Percentiles rank a stretch among this genome's conserved stretches.
These are phyloP conservation scores for Aphelenchoides fujianensis DNA, from an alignment of 1,140 invertebrate genomes.

Conservation along the genomic window DNA sequence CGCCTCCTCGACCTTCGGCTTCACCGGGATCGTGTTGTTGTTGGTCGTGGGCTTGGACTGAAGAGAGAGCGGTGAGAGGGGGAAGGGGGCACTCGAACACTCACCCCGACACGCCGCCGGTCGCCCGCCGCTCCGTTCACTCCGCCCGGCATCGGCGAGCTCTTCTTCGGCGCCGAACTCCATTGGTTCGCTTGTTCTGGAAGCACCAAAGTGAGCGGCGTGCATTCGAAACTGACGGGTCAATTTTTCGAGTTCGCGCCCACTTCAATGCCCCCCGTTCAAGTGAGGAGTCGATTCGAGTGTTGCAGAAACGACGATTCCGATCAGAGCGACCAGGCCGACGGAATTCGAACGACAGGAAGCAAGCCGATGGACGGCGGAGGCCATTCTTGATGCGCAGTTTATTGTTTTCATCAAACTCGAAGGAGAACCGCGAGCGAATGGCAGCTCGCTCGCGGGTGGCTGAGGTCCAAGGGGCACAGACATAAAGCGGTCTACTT, in stretches of 20 bases:
- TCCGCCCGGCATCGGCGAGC: neutral
- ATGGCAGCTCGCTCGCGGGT: neutral
- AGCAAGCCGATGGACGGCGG: neutral
- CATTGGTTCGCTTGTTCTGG: neutral
- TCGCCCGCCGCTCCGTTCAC: neutral
- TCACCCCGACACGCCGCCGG: neutral
- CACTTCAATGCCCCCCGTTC: no score
- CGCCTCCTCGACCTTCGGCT: neutral
- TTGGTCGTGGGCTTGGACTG: conserved; percentile 15
- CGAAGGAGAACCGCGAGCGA: no score
- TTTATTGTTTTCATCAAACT: neutral
- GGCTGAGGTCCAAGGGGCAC: neutral
- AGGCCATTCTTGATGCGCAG: no score
- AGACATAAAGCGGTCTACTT: neutral
- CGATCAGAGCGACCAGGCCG: no score
- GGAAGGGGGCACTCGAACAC: neutral
- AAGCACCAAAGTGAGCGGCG: neutral
- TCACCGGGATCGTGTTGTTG: conserved; percentile 5
- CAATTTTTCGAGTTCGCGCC: no score
- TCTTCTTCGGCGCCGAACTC: conserved; percentile 14
- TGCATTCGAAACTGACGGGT: neutral
- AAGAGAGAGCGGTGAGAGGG: neutral
- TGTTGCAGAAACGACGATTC: no score
- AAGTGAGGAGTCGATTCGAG: no score
- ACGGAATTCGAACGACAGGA: neutral